A percentile compares a stretch with the other conserved stretches of the same genome.
Evolutionary conservation across 1,140 invertebrate species (phyloP).

Genomic region (Andrena cerasifolii): DNA sequence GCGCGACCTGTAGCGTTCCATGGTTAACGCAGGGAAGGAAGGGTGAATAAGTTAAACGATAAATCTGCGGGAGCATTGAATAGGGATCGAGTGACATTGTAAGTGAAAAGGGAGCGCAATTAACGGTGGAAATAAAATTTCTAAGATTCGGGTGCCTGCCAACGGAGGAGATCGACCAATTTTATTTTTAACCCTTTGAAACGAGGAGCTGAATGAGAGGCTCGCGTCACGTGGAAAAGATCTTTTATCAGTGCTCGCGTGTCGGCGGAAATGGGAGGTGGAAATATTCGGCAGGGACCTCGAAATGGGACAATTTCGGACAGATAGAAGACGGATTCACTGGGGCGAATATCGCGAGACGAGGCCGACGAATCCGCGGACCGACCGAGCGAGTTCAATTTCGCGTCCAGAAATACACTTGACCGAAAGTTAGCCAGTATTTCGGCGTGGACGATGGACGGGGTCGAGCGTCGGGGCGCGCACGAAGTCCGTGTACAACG

Average conservation of each 20-base stretch:
- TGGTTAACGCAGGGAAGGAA: too few species aligned
- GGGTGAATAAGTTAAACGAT: too few species aligned
- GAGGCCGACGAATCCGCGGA: background rate
- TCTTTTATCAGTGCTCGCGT: slow-evolving; percentile 2
- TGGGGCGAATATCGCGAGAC: background rate
- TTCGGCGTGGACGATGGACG: slow-evolving; percentile 8
- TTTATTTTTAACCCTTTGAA: slow-evolving; percentile 38
- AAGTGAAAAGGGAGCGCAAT: too few species aligned
- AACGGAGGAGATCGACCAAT: too few species aligned
- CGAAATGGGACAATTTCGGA: background rate
- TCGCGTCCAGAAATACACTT: slow-evolving; percentile 41
- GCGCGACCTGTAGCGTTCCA: background rate
- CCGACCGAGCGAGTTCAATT: slow-evolving; percentile 11
- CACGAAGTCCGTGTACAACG: background rate
- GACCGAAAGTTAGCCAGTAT: slow-evolving; percentile 20
- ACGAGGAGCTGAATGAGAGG: slow-evolving; percentile 4
- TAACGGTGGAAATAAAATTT: too few species aligned
- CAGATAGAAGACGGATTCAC: background rate
- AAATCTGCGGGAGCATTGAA: too few species aligned
- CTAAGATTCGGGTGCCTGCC: too few species aligned
- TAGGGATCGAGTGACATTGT: too few species aligned
- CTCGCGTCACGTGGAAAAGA: slow-evolving; percentile 1
- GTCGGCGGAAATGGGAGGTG: background rate
- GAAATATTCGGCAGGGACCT: background rate
- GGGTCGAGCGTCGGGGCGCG: slow-evolving; percentile 12